Evolutionary conservation across 2,888 invertebrate genomes (phyloP).

Genomic region (Orchesellides sinensis): DNA sequence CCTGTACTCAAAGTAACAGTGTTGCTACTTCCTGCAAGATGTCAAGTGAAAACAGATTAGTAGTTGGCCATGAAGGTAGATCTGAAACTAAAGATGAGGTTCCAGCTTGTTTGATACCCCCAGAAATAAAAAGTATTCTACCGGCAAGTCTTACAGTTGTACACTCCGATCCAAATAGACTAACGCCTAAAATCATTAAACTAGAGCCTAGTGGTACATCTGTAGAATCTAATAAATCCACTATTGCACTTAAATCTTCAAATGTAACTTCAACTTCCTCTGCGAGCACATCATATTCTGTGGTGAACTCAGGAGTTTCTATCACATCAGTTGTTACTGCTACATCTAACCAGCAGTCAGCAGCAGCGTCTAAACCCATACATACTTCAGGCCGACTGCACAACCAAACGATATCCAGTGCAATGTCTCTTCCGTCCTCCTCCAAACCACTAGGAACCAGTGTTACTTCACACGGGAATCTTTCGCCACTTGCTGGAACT

Average conservation of each 20-base stretch:
- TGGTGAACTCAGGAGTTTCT: neutral
- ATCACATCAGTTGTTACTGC: neutral
- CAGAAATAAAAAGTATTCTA: slow-evolving; percentile 69
- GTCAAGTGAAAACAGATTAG: slow-evolving; percentile 24
- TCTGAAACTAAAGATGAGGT: slow-evolving; percentile 41
- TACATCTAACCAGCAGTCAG: neutral
- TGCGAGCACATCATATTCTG: neutral
- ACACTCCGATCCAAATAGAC: slow-evolving; percentile 62
- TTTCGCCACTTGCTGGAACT: neutral
- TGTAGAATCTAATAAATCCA: slow-evolving; percentile 1
- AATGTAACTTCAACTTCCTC: neutral
- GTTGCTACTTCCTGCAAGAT: slow-evolving; percentile 1
- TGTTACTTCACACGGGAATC: neutral
- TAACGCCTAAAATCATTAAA: slow-evolving; percentile 37
- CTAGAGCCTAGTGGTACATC: neutral
- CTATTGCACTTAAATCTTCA: no score
- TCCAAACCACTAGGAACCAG: slow-evolving; percentile 6
- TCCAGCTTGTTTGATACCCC: slow-evolving; percentile 63
- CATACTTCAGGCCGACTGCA: slow-evolving; percentile 19
- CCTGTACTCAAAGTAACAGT: neutral
- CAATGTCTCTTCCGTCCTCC: slow-evolving; percentile 48
- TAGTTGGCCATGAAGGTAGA: neutral
- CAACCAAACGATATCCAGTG: slow-evolving; percentile 35
- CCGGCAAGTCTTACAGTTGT: slow-evolving; percentile 70
- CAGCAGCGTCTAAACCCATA: neutral